A percentile compares a stretch with the other conserved stretches of the same genome.
Evolutionary conservation across 2,797 vertebrate genomes (phyloP).

Genomic region (Acridotheres tristis): DNA sequence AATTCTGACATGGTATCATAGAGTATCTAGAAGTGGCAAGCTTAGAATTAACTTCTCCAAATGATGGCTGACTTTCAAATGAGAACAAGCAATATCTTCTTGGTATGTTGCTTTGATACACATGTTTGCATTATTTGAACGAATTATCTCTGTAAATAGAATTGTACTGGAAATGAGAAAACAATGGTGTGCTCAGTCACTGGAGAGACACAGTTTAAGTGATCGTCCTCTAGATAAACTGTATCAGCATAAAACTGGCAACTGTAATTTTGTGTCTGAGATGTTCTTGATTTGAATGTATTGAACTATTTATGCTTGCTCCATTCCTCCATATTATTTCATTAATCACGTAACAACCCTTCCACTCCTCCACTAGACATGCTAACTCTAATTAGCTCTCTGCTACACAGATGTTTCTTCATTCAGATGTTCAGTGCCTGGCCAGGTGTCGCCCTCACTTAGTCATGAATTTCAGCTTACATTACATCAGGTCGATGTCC

Average conservation of each 20-base stretch:
- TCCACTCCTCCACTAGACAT: slow-evolving; percentile 21
- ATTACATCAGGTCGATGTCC: neutral
- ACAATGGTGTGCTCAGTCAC: slow-evolving; percentile 1
- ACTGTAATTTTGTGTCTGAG: slow-evolving; percentile 51
- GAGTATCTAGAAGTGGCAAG: neutral
- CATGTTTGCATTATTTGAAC: neutral
- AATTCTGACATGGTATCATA: neutral
- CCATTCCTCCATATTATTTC: slow-evolving; percentile 44
- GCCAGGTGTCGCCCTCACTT: slow-evolving; percentile 25
- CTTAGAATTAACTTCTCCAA: neutral
- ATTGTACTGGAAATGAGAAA: slow-evolving; percentile 37
- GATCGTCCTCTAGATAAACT: slow-evolving; percentile 31
- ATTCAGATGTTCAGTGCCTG: slow-evolving; percentile 36
- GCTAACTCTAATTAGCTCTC: slow-evolving; percentile 39
- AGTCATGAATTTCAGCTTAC: slow-evolving; percentile 36
- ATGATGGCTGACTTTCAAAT: neutral
- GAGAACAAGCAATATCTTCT: neutral
- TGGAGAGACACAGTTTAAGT: slow-evolving; percentile 19
- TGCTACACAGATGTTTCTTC: slow-evolving; percentile 38
- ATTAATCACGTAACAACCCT: slow-evolving; percentile 55
- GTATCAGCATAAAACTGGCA: slow-evolving; percentile 25
- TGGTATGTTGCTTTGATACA: neutral
- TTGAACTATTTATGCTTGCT: slow-evolving; percentile 42
- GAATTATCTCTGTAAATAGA: neutral
- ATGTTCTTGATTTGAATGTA: slow-evolving; percentile 37